Conservation (phyloP, 2,888 invertebrate species). For the Sepiola atlantica region DNA sequence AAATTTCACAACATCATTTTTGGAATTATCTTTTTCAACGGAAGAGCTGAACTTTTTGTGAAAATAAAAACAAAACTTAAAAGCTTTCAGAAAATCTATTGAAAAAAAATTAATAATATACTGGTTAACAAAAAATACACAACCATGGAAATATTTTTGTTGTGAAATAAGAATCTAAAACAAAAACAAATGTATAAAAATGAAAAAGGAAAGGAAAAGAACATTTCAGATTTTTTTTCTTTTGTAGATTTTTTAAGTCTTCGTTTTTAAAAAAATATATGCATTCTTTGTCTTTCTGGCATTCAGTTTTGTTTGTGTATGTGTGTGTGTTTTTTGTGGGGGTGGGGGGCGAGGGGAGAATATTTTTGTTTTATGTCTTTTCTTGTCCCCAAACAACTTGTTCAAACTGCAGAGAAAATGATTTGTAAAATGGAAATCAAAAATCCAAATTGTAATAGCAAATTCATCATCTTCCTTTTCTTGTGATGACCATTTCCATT, state of each 20-base stretch:
- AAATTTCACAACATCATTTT: not conserved
- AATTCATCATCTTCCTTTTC: not conserved
- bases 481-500: not conserved
- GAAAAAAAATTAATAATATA: not conserved
- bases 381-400: not conserved
- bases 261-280: slow-evolving; percentile 18
- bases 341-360: too few relatives aligned
- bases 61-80: not conserved
- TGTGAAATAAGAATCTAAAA: not conserved
- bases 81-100: not conserved
- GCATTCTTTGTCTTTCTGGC: slow-evolving; percentile 1
- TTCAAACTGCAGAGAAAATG: not conserved
- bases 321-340: not conserved
- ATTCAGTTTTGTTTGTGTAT: not conserved
- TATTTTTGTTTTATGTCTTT: not conserved
- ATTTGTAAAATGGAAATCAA: not conserved
- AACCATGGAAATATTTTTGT: slow-evolving; percentile 32
- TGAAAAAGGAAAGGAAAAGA: not conserved
- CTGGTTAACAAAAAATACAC: not conserved
- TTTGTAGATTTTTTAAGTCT: not conserved
- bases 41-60: not conserved
- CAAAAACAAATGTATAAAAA: not conserved
- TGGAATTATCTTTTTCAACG: not conserved
- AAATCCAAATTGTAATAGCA: not conserved
- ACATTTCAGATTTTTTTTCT: slow-evolving; percentile 4